Base-by-base conservation (phyloP, 2,888 invertebrate species). In the Nephrocerus scutellatus region DNA sequence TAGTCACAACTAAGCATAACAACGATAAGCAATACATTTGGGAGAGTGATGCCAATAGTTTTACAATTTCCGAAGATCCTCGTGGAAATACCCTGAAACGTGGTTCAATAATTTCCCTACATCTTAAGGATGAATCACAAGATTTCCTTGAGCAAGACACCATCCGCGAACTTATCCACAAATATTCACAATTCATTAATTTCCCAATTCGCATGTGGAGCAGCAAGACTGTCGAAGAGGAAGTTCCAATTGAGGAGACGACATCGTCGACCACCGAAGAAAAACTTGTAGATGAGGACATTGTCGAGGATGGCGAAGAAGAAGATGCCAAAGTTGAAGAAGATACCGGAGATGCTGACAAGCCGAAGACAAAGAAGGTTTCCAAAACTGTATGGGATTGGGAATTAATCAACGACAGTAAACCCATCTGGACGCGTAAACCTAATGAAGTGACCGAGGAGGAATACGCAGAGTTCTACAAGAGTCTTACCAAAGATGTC, bases 161-260 rank as follows among this genome's bases (percentile, higher is more conserved):
- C 2, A 77, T 98, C 52, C 84, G 84, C 57, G 82, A 82, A 55
- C 75, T 98, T 43, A 86, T 99, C 46, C 87, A 86, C 72, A 98
- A 97, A 70, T 99, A 98, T 72, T 95, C 95, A 5, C 97, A 99
- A 73, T 98, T 99, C 72, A 99, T 99, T 67, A 98, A 96, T 71
- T 99, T 98, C 79, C 90, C 92, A 44, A 98, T 99, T 66, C 85
- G 85, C 70, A 71, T 98, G 66, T 98, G 96, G 96, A 79, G 84
- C 40, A 74, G 76, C 55, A 74, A 72, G 72, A 82, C 81, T 22
- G 77, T 85, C 54, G 82, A 81, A 45, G 82, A 84, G 33, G 84
- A 85, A 57, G 83, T 84, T 52, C 76, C 80, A 2, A 39, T 72
- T 16, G 76, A 77, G 39, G 75, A 76, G 19, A 70, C 74, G 39